Percentiles rank a stretch among this genome's conserved stretches.
These are phyloP conservation scores for Xiphophorus birchmanni DNA, from an alignment of 2,797 vertebrate genomes.

Conservation along the genomic window DNA sequence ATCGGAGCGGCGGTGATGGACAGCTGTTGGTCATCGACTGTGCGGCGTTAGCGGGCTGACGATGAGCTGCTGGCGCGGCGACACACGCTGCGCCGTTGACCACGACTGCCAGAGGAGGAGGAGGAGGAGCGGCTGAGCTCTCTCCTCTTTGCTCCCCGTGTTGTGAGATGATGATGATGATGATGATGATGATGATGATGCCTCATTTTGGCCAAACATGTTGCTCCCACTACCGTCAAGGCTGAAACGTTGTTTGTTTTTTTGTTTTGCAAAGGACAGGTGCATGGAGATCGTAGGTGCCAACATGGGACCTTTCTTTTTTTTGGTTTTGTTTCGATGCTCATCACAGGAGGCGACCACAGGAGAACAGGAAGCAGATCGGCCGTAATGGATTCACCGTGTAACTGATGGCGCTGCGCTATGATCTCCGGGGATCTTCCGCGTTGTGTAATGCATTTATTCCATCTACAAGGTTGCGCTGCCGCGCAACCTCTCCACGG, in stretches of 20 bases:
- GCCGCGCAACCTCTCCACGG: conserved; percentile 48
- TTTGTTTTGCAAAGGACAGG: conserved; percentile 47
- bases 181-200: not conserved
- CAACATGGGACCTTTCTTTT: conserved; percentile 51
- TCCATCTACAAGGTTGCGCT: conserved; percentile 18
- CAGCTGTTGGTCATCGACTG: conserved; percentile 58
- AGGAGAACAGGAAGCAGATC: conserved; percentile 29
- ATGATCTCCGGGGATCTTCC: conserved; percentile 44
- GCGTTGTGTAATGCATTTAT: conserved; percentile 51
- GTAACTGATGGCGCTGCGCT: conserved; percentile 48
- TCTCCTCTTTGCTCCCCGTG: conserved; percentile 39
- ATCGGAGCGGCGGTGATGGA: conserved; percentile 46
- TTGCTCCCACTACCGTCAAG: conserved; percentile 39
- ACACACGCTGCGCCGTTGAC: conserved; percentile 20
- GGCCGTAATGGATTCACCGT: conserved; percentile 34
- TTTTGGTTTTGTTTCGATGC: not conserved
- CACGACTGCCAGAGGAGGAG: conserved; percentile 23
- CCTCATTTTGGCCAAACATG: conserved; percentile 34
- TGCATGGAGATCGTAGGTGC: conserved; percentile 41
- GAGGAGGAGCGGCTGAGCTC: conserved; percentile 51
- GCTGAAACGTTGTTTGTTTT: conserved; percentile 23
- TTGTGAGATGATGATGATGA: conserved; percentile 39
- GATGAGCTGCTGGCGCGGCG: conserved; percentile 5
- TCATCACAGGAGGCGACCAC: conserved; percentile 3
- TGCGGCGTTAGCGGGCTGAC: conserved; percentile 19